Evolutionary conservation across 2,888 invertebrate species (phyloP), one percentile per base, ranked within the genome.

Genomic region (Dolichopus griseipennis): DNA sequence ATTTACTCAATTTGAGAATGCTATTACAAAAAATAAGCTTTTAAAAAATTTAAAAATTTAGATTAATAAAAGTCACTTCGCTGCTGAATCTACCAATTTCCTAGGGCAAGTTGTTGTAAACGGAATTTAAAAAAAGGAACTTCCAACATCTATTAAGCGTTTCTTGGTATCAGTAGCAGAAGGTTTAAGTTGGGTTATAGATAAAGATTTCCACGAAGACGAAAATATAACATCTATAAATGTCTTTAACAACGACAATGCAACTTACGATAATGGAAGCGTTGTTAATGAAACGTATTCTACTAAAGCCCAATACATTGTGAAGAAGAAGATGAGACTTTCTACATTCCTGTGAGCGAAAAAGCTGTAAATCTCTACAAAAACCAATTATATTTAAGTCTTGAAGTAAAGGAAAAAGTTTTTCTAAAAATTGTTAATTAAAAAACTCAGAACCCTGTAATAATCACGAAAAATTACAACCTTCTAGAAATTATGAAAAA

Each of bases 281-380:
- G 37, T 63, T 52, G 41, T 62, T 62, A 65, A 62, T 21, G 62
- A 65, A 68, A 68, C 65, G 9, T 61, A 61, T 61, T 37, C 65
- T 4, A 20, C 61, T 20, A 20, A 20, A 5, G 61, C 61, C 20
- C 61, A 20, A 61, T 61, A 20, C 61, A 20, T 20, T 10, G 8
- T 61, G 61, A 8, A 61, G 8, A 8, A 20, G n/a, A 22, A 64
- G 66, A 66, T 34, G 27, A 64, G 22, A 15, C 7, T 12, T 41
- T 52, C 64, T 12, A 62, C 61, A 66, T 66, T 61, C 2, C 4
- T 20, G 18, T 65, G 1, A 68, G 27, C 41, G 61, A 68, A 52
- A 52, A 33, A 21, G 7, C 64, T n/a, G 37, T 68, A n/a, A 68
- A 68, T 20, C n/a, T 68, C 0, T 68, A 64, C 22, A 68, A 66